phyloP scores from a whole-genome alignment of 1,140 invertebrate species.

The Chrysoperla carnea region DNA sequence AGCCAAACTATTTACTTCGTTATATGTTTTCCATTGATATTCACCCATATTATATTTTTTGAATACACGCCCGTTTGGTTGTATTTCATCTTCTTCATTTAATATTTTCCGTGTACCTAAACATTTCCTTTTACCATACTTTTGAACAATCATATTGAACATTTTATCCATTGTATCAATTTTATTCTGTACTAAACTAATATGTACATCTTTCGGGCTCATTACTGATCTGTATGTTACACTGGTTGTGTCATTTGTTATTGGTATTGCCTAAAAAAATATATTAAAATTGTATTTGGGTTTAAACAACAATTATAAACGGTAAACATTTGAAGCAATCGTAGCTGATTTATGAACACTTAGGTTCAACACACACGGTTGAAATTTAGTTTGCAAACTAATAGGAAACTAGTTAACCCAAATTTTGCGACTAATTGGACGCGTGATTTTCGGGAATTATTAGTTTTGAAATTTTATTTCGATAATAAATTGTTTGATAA shows the following conservation, averaged over 20 bases:
- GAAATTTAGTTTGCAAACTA: too few species aligned
- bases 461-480: too few species aligned
- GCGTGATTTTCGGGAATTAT: too few species aligned
- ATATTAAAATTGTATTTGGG: too few species aligned
- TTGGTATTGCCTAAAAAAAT: constrained; percentile 27
- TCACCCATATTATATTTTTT: constrained; percentile 93
- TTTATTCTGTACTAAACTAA: constrained; percentile 50
- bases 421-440: too few species aligned
- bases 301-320: too few species aligned
- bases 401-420: too few species aligned
- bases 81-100: constrained; percentile 82
- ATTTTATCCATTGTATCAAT: constrained; percentile 79
- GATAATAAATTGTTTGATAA: too few species aligned
- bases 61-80: constrained; percentile 86
- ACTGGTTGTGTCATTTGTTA: constrained; percentile 32
- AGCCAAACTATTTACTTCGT: constrained; percentile 58
- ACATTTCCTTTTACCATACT: constrained; percentile 55
- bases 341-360: too few species aligned
- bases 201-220: constrained; percentile 43
- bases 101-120: constrained; percentile 83
- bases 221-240: constrained; percentile 57
- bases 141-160: constrained; percentile 54
- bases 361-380: too few species aligned
- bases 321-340: too few species aligned
- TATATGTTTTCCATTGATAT: constrained; percentile 80